Evolutionary conservation across 2,797 vertebrate species (phyloP), one percentile per base, ranked within the genome.

Genomic region (Bovichtus diacanthus): DNA sequence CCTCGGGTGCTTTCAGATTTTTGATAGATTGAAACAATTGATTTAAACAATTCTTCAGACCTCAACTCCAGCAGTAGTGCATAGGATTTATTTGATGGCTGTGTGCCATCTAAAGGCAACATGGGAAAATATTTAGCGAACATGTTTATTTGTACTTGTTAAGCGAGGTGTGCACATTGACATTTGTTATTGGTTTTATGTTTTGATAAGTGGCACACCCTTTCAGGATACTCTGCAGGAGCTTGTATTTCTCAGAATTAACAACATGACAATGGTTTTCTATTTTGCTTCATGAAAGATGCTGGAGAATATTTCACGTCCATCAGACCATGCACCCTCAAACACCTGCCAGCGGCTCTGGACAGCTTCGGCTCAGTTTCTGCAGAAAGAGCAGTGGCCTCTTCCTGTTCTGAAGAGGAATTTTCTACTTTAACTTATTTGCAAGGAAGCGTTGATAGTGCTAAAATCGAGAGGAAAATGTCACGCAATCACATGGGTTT

Each of bases 351-450:
- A 71, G 38, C 47, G 47, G 21, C 2, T 36, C n/a, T 34, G 39
- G 8, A 16, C 60, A 41, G 39, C 16, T 53, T 50, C 64, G 62
- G 39, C 62, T 65, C 29, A 6, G 64, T 41, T 15, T 61, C 2
- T 68, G 23, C 63, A 38, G 47, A 69, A 38, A 38, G 46, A 79
- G 60, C 69, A 84, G 59, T 21, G 34, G 66, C 67, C 58, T 50
- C 80, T 67, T 68, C 67, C 74, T 70, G 76, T 9, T 63, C 54
- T 25, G 18, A 23, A 10, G 31, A 16, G 18, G 15, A 4, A 9
- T 54, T 60, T 47, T 31, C 34, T 2, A 3, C 41, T 12, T 36
- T 1, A 36, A 25, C 3, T 10, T 10, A 11, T 2, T 18, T 15
- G 10, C 25, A 25, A 66, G 60, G 38, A 50, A 29, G 18, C 0